These are phyloP conservation scores for Dinothrombium tinctorium DNA, from an alignment of 1,140 invertebrate genomes.

Conservation along the genomic window DNA sequence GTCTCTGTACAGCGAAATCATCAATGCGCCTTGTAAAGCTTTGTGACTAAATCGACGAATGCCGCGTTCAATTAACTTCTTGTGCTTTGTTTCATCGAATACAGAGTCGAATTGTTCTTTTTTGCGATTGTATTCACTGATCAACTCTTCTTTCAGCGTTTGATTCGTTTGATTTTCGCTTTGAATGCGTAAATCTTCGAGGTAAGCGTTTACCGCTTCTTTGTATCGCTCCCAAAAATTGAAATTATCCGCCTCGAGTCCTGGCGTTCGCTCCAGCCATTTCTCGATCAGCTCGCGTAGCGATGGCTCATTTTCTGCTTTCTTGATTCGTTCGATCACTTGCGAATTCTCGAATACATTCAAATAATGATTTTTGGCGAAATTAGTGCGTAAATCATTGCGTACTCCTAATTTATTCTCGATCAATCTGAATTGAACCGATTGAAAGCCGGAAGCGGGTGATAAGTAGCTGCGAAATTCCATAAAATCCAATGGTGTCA, in stretches of 20 bases:
- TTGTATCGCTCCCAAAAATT: conserved; percentile 84
- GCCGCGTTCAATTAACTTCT: conserved; percentile 20
- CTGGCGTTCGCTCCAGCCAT: conserved; percentile 85
- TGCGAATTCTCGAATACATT: conserved; percentile 53
- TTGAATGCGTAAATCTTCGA: conserved; percentile 36
- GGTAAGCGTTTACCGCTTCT: conserved; percentile 41
- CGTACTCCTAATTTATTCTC: conserved; percentile 90
- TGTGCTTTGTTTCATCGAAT: conserved; percentile 35
- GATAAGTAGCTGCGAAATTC: conserved; percentile 69
- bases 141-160: conserved; percentile 9
- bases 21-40: conserved; percentile 80
- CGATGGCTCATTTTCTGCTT: conserved; percentile 59
- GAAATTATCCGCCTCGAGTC: conserved; percentile 52
- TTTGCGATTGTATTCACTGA: conserved; percentile 9
- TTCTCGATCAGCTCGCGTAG: conserved; percentile 51
- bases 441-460: conserved; percentile 92
- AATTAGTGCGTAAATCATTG: conserved; percentile 62
- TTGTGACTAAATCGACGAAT: conserved; percentile 69
- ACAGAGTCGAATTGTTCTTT: conserved; percentile 63
- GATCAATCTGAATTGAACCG: conserved; percentile 76
- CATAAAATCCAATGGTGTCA: conserved; percentile 93
- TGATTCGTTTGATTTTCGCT: conserved; percentile 6
- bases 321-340: conserved; percentile 40
- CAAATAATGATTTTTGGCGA: conserved; percentile 64
- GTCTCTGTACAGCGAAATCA: conserved; percentile 90